Base-by-base conservation (phyloP, 2,797 vertebrate genomes). In the Meda fulgida region DNA sequence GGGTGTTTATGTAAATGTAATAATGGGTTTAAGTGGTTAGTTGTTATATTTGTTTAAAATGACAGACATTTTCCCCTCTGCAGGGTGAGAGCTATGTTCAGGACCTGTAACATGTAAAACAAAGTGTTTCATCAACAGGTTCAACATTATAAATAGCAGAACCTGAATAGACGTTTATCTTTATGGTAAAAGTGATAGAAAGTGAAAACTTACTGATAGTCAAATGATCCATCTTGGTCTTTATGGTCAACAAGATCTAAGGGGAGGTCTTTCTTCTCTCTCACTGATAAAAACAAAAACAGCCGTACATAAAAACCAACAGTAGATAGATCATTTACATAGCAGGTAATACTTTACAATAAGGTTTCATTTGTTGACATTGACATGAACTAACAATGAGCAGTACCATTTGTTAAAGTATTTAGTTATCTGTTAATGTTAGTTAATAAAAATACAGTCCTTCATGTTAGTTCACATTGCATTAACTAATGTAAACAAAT, bases 221-320 rank as follows among this genome's bases (percentile, higher is more conserved):
- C 98, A 70, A 99, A 99, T 0, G 98, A 99, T 75, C 97, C 97
- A 0, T 99, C 97, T 79, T 96, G 97, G 86, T 98, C 97, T 80
- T 99, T 99, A 90, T 97, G 96, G 89, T 98, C 97, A 84, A 98
- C 97, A 0, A 95, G 93, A 9, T 98, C 98, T 83, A 99, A 92
- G 0, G 97, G 96, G 8, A 99, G 96, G 5, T 99, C 98, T 92
- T 99, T 99, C 91, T 98, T 99, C 87, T 99, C 97, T 89, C 98
- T 95, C 13, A 99, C 97, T 99, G 88, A 83, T 83, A 31, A 55
- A 53, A 80, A 75, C 55, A 53, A 72, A 79, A 5, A 71, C 34
- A 69, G 1, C 5, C 31, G 7, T 6, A 36, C 5, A 14, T 38
- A 29, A 19, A 86, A 34, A 48, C 76, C 63, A 79, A 78, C 10